phyloP scores from a whole-genome alignment of 2,797 vertebrate species.

The Cottoperca gobio region DNA sequence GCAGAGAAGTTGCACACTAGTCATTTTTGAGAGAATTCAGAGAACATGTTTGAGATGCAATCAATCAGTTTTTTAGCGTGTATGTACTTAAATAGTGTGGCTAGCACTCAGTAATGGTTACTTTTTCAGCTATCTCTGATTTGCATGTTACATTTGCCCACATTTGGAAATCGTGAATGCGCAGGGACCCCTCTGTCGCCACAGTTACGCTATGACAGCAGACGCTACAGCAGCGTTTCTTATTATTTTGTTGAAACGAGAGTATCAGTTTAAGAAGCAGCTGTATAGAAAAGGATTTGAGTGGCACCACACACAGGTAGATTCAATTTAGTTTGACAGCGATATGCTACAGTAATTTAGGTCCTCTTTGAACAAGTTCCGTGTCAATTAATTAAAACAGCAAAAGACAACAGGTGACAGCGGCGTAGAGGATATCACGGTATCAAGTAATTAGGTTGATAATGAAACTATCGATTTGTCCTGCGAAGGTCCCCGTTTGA shows the following conservation, averaged over 20 bases:
- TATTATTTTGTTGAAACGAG: background rate
- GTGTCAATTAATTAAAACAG: constrained; percentile 52
- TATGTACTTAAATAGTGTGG: background rate
- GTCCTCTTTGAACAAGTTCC: constrained; percentile 37
- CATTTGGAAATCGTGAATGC: constrained; percentile 15
- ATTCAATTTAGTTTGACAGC: constrained; percentile 27
- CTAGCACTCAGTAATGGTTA: constrained; percentile 37
- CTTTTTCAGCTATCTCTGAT: constrained; percentile 1
- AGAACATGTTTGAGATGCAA: constrained; percentile 44
- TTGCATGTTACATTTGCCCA: background rate
- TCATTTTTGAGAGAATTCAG: constrained; percentile 7
- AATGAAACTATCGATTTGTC: constrained; percentile 80
- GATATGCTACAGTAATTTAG: constrained; percentile 43
- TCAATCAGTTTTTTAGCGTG: constrained; percentile 27
- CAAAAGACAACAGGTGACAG: constrained; percentile 37
- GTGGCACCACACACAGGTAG: background rate
- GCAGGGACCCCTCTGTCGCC: background rate
- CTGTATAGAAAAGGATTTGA: constrained; percentile 15
- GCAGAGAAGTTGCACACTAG: constrained; percentile 3
- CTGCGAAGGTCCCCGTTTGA: constrained; percentile 50
- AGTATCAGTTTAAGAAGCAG: constrained; percentile 1
- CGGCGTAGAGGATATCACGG: constrained; percentile 44
- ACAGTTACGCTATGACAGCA: background rate
- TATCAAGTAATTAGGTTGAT: constrained; percentile 74
- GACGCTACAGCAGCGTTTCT: background rate